A percentile compares a stretch with the other conserved stretches of the same genome.
Evolutionary conservation across 2,113 vertebrate genomes (phyloP).

Genomic region (Brachypodius melanocephalos): DNA sequence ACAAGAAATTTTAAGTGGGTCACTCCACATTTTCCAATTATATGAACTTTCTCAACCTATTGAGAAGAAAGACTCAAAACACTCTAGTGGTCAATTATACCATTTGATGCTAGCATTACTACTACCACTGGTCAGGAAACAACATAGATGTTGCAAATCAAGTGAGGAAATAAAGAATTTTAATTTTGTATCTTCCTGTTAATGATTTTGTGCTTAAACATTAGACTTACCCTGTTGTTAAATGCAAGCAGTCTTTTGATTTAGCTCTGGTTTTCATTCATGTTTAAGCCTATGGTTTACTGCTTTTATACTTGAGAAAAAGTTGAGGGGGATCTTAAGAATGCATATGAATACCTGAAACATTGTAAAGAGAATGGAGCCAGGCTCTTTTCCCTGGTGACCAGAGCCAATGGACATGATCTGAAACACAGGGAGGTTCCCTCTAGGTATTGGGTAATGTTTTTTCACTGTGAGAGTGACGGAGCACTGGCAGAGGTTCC

Average conservation of each 20-base stretch:
- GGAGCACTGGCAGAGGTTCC: neutral
- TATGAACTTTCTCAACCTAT: neutral
- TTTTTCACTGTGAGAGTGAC: neutral
- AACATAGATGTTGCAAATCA: neutral
- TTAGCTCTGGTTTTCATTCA: neutral
- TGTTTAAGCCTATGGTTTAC: neutral
- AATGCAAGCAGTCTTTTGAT: neutral
- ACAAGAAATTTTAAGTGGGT: neutral
- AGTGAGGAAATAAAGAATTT: neutral
- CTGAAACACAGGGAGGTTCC: neutral
- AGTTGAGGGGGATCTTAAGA: neutral
- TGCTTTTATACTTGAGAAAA: neutral
- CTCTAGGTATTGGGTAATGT: rapidly evolving
- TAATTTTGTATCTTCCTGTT: neutral
- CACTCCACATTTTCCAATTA: neutral
- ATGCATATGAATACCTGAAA: neutral
- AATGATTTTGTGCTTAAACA: neutral
- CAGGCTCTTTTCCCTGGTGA: neutral
- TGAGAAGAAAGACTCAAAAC: neutral
- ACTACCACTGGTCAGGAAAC: neutral
- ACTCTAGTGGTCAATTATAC: neutral
- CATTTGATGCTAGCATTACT: neutral
- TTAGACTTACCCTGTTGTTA: neutral
- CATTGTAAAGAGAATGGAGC: rapidly evolving
- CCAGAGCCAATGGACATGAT: neutral